phyloP scores from a whole-genome alignment of 2,113 vertebrate genomes.

The Ciconia stormi region DNA sequence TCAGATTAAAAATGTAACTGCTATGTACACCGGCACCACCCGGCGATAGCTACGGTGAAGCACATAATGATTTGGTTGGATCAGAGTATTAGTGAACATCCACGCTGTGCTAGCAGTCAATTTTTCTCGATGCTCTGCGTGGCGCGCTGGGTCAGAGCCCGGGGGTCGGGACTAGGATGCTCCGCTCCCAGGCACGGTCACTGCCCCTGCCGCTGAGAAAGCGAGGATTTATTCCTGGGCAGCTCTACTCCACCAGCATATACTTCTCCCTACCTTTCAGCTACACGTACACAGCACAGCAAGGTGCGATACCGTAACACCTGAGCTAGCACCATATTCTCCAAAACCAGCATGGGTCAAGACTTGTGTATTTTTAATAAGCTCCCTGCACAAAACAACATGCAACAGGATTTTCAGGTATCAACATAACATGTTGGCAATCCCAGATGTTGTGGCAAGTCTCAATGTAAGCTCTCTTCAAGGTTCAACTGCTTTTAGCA shows the following conservation, averaged over 20 bases:
- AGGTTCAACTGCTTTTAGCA: not conserved
- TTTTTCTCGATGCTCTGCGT: not conserved
- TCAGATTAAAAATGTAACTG: rapidly evolving
- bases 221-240: not conserved
- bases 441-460: not conserved
- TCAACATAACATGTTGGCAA: not conserved
- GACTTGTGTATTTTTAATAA: not conserved
- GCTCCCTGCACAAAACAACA: not conserved
- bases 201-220: not conserved
- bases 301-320: rapidly evolving
- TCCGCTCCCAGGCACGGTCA: not conserved
- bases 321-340: not conserved
- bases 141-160: not conserved
- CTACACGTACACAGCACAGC: not conserved
- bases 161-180: rapidly evolving
- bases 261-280: not conserved
- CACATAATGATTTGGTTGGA: not conserved
- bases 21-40: not conserved
- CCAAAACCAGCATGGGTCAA: not conserved
- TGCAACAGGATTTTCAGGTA: not conserved
- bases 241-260: not conserved
- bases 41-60: not conserved
- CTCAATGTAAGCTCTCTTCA: not conserved
- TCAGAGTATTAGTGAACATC: not conserved
- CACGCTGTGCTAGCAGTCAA: not conserved